phyloP scores from a whole-genome alignment of 2,888 invertebrate species.

The Agrotis exclamationis region DNA sequence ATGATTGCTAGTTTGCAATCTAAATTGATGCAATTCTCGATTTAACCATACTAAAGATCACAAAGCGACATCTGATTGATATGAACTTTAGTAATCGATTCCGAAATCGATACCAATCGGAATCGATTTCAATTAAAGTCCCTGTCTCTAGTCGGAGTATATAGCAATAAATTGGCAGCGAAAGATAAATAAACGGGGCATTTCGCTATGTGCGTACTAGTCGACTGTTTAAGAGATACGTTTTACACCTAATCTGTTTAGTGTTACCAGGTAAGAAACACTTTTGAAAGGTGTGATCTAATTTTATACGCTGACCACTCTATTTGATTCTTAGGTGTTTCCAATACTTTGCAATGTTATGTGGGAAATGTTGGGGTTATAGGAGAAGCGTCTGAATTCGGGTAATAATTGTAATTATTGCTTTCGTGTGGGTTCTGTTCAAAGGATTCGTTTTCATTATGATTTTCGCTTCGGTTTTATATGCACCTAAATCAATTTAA shows the following conservation, averaged over 20 bases:
- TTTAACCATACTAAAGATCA: constrained; percentile 23
- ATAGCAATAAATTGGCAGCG: constrained; percentile 62
- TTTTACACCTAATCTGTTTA: constrained; percentile 55
- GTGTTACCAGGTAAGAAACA: constrained; percentile 51
- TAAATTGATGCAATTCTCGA: constrained; percentile 43
- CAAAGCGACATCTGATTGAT: constrained; percentile 43
- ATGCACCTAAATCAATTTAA: background rate
- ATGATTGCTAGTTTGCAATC: constrained; percentile 24
- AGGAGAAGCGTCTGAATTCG: background rate
- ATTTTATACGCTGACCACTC: constrained; percentile 48
- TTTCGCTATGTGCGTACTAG: constrained; percentile 60
- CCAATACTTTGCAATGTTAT: constrained; percentile 29
- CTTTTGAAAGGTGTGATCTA: constrained; percentile 45
- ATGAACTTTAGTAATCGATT: constrained; percentile 53
- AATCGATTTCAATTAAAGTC: constrained; percentile 48
- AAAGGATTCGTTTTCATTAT: constrained; percentile 15
- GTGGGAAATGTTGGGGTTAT: constrained; percentile 16
- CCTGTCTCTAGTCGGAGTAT: constrained; percentile 36
- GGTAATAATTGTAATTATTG: constrained; percentile 33
- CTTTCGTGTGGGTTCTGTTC: background rate
- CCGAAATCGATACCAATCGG: constrained; percentile 44
- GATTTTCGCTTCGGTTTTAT: background rate
- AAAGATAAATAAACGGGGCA: constrained; percentile 59
- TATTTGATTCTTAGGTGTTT: constrained; percentile 47
- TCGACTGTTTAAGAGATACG: constrained; percentile 51